Evolutionary conservation across 1,140 invertebrate genomes (phyloP), one percentile per base, ranked within the genome.

Genomic region (Eufriesea mexicana): DNA sequence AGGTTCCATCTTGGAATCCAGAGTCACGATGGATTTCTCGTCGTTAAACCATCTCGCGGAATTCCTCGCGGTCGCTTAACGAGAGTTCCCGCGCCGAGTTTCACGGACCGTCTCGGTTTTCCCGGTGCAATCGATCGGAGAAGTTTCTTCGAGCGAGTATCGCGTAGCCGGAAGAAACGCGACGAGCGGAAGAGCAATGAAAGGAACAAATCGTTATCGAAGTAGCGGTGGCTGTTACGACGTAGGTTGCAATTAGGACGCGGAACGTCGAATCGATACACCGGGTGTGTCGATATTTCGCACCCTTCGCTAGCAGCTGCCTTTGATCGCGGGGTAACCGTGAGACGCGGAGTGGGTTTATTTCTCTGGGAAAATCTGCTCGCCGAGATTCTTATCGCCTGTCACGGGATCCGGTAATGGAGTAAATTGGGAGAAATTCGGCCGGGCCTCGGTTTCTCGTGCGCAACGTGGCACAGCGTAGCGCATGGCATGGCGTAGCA

Each of bases 351-450:
- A 47, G 20, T 45, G 25, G 14, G 5, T 12, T 0, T 14, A 2
- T 45, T 18, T n/a, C 14, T 42, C 51, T 5, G 7, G 4, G 12
- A 67, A 23, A n/a, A 55, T 1, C 35, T 25, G 62, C 62, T 45
- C 45, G 20, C 28, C 55, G 14, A 8, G 73, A 76, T 67, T 16
- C 54, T 68, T 42, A 61, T 68, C 12, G 28, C 7, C 45, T 59
- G 66, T 83, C 80, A 23, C 51, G 61, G 59, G 18, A 66, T 49
- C 79, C 71, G 49, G n/a, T 77, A 82, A 82, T 77, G 73, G 80
- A 54, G 35, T 77, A 70, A 62, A 70, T 77, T 35, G 28, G 4
- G 70, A 54, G 61, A 62, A 83, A 70, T 9, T 45, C 42, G 18
- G n/a, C 9, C 18, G 12, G 6, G 28, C 35, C 35, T 54, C 28